Evolutionary conservation across 2,113 vertebrate genomes (phyloP), one percentile per base, ranked within the genome.

Genomic region (Oryzias celebensis): DNA sequence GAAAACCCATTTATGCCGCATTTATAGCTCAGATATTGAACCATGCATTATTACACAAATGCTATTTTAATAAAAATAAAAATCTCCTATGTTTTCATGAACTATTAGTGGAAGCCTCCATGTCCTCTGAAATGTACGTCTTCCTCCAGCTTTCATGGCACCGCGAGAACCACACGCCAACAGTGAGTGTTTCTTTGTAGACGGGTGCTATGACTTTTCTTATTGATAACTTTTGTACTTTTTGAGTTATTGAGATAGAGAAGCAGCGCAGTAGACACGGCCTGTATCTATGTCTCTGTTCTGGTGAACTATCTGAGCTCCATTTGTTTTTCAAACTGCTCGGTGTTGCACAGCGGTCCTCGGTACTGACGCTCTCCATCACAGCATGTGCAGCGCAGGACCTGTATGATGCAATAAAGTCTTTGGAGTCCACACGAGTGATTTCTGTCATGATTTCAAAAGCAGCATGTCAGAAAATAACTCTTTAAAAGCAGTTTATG

Each of bases 181-280:
- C 36, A 7, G 61, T 65, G 48, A 10, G 62, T 56, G 58, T 62
- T 22, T 76, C 68, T 85, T 73, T 81, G 68, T 77, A 80, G 78
- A 66, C 51, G 81, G 75, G 80, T 85, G 82, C 78, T 65, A 72
- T 49, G 80, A 78, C 75, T 78, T 85, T 87, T 81, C 73, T 78
- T 82, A 80, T 84, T n/a, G 63, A 74, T 68, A 84, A 74, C 81
- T 84, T 87, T 87, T 87, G 68, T 87, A 87, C 77, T 61, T 82
- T 75, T 82, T 79, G 75, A 82, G 85, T 85, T 78, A 65, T 68
- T 73, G 58, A 71, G 71, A 80, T 64, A 74, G 44, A 60, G 78
- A 71, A 78, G 67, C 64, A 71, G 54, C 71, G 68, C 68, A 62
- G 73, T 75, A 81, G 80, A 80, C 62, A 58, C 23, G 58, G 14